Base-by-base conservation (phyloP, 2,797 vertebrate species). In the Trematomus bernacchii region DNA sequence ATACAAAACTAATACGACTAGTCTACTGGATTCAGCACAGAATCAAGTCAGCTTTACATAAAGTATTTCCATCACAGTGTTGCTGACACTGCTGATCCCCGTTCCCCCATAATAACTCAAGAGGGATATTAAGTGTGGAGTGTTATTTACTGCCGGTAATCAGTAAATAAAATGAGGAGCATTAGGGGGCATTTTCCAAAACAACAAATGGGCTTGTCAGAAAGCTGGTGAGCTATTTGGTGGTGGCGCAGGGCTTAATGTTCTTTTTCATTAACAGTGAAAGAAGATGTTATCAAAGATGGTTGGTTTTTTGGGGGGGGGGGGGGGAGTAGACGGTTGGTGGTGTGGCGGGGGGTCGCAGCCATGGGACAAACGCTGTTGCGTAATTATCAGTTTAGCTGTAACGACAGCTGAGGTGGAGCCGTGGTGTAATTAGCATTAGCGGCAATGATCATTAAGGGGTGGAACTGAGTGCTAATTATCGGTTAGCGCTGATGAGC, bases 381-480 rank as follows among this genome's bases (percentile, higher is more conserved):
- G 85, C 82, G 43, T 91, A 87, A 93, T 91, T 90, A 93, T 90
- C 81, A 86, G 83, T 90, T 91, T 83, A 85, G 83, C 76, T 33
- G 82, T 78, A 88, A 89, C 55, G 85, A 86, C 83, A 89, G 87
- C 90, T 73, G 89, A 93, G 91, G 92, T 89, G 91, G 91, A 90
- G 90, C 90, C 44, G 50, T 11, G 55, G 89, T 85, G 79, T 91
- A 93, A 94, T 94, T 93, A 94, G 89, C 88, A 91, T 93, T 94
- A 94, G 90, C 86, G 23, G 90, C 85, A 91, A 94, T 89, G 90
- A 93, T 93, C 90, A 93, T 93, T 93, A 94, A 93, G 89, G 91
- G 91, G 89, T 85, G 89, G 88, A 94, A 91, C 89, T 79, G 90
- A 91, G 86, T 84, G 91, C 91, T 95, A 94, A 94, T 95, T 95